Conservation (phyloP, 2,888 invertebrate genomes). For the Drosophila niveifrons region DNA sequence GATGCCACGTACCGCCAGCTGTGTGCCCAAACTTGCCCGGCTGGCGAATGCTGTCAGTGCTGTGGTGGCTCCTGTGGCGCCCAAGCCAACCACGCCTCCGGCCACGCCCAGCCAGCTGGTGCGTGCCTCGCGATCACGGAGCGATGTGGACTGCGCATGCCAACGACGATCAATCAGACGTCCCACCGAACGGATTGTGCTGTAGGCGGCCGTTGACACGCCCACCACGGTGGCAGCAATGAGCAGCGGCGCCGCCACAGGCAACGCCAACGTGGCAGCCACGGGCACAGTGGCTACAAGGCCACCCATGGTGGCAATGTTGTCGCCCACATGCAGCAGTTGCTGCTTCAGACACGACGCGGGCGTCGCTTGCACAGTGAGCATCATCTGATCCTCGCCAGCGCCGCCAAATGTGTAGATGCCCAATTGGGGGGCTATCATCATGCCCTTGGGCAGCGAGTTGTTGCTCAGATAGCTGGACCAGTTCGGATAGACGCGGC, state of each 20-base stretch:
- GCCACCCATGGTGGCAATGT: constrained; percentile 67
- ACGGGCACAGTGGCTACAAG: constrained; percentile 62
- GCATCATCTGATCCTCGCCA: constrained; percentile 50
- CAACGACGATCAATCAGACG: constrained; percentile 64
- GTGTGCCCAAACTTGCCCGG: constrained; percentile 56
- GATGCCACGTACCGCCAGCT: constrained; percentile 68
- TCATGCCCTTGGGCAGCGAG: constrained; percentile 84
- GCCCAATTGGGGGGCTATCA: constrained; percentile 85
- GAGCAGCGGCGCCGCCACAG: constrained; percentile 63
- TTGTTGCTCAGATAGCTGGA: constrained; percentile 84
- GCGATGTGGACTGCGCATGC: constrained; percentile 71
- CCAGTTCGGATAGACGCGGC: constrained; percentile 85
- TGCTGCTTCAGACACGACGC: constrained; percentile 43
- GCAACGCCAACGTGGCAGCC: constrained; percentile 60
- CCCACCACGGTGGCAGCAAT: constrained; percentile 64
- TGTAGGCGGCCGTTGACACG: constrained; percentile 64
- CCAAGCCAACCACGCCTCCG: constrained; percentile 68
- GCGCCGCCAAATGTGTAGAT: constrained; percentile 65
- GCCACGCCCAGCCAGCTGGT: constrained; percentile 77
- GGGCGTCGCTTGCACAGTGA: constrained; percentile 72
- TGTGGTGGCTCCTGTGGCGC: constrained; percentile 71
- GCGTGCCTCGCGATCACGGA: constrained; percentile 71
- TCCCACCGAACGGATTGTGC: constrained; percentile 63
- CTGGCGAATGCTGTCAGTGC: constrained; percentile 39
- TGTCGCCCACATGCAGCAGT: constrained; percentile 62